Percentiles rank a stretch among this genome's conserved stretches.
Conservation (phyloP, 2,888 invertebrate species). For the Drosophila lacicola region DNA sequence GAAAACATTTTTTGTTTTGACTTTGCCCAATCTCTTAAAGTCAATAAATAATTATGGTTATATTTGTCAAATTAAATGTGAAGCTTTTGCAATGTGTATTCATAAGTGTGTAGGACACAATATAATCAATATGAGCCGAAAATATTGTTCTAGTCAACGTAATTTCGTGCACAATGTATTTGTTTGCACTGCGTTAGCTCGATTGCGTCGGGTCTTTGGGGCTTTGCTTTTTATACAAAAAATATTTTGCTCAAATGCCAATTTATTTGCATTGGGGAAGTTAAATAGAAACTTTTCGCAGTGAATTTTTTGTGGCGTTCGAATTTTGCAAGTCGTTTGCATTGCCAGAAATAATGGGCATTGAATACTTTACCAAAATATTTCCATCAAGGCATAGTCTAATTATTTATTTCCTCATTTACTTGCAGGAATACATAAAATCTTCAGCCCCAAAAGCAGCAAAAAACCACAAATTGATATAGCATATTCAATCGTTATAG, state of each 20-base stretch:
- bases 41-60: background rate
- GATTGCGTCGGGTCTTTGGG: conserved; percentile 37
- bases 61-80: background rate
- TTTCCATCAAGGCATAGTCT: background rate
- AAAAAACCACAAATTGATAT: conserved; percentile 21
- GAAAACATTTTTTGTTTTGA: too few species aligned
- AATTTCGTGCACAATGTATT: conserved; percentile 15
- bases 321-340: background rate
- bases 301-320: conserved; percentile 1
- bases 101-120: background rate
- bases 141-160: conserved; percentile 8
- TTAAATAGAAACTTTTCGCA: conserved; percentile 26
- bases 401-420: conserved; percentile 13
- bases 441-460: conserved; percentile 56
- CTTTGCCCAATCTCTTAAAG: too few species aligned
- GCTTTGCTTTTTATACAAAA: conserved; percentile 22
- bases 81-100: conserved; percentile 12
- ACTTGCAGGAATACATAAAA: conserved; percentile 75
- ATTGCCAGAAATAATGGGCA: too few species aligned
- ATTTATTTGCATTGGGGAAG: conserved; percentile 41
- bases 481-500: background rate
- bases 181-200: conserved; percentile 33
- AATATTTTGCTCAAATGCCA: conserved; percentile 12
- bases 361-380: too few species aligned
- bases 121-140: conserved; percentile 21